Percentiles rank a stretch among this genome's conserved stretches.
These are phyloP conservation scores for Apotomis turbidana DNA, from an alignment of 2,888 invertebrate species.

Conservation along the genomic window DNA sequence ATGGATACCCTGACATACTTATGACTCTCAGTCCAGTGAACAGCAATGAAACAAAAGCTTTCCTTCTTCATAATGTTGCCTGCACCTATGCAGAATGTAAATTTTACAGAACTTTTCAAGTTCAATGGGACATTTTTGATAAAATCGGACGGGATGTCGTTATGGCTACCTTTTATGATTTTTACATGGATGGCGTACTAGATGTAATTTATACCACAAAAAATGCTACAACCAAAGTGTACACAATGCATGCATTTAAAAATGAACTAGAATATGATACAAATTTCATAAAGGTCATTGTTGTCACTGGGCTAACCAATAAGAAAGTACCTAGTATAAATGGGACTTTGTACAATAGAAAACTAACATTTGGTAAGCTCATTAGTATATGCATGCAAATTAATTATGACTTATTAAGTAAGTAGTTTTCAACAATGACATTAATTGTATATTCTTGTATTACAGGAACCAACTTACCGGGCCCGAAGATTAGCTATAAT, in stretches of 20 bases:
- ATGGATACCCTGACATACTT: constrained; percentile 96
- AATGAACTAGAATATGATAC: constrained; percentile 97
- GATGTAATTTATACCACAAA: constrained; percentile 92
- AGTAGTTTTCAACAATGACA: background rate
- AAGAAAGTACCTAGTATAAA: constrained; percentile 87
- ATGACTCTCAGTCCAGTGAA: constrained; percentile 86
- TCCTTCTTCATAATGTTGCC: constrained; percentile 90
- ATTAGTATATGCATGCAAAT: constrained; percentile 6
- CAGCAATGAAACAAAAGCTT: constrained; percentile 84
- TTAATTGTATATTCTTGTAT: constrained; percentile 42
- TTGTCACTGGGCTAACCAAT: constrained; percentile 92
- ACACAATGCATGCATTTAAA: constrained; percentile 90
- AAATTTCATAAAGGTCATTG: constrained; percentile 97
- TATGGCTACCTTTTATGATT: constrained; percentile 96
- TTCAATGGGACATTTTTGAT: constrained; percentile 89
- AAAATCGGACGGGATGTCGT: constrained; percentile 89
- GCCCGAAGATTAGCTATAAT: constrained; percentile 93
- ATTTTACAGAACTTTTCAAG: constrained; percentile 89
- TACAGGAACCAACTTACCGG: constrained; percentile 93
- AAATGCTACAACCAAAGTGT: constrained; percentile 73
- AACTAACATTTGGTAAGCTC: constrained; percentile 88
- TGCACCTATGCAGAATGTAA: constrained; percentile 86
- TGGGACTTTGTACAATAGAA: constrained; percentile 89
- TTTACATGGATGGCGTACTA: constrained; percentile 96
- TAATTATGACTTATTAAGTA: background rate